These are phyloP conservation scores for Redunca redunca DNA, from an alignment of 2,113 vertebrate genomes.

Conservation along the genomic window DNA sequence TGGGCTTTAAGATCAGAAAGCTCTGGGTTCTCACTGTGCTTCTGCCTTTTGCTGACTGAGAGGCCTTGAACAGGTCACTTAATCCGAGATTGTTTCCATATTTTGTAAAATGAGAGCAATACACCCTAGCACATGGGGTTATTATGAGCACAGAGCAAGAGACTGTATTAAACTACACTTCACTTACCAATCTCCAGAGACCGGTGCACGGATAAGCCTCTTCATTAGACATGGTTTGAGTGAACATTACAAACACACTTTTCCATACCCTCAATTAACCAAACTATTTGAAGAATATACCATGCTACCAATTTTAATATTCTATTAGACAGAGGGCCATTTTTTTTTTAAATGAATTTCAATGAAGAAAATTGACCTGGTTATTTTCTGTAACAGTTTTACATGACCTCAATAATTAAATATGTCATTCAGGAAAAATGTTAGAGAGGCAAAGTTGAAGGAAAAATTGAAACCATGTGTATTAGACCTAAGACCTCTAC, in stretches of 20 bases:
- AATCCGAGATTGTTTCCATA: not conserved
- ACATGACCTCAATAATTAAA: not conserved
- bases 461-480: accelerated
- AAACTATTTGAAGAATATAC: not conserved
- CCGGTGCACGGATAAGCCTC: not conserved
- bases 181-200: not conserved
- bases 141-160: accelerated
- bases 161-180: not conserved
- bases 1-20: accelerated
- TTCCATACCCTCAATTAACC: not conserved
- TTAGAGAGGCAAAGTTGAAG: not conserved
- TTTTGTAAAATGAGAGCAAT: not conserved
- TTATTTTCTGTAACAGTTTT: not conserved
- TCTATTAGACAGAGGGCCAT: not conserved
- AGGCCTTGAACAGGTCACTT: not conserved
- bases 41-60: accelerated
- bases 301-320: not conserved
- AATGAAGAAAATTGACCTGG: not conserved
- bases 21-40: accelerated
- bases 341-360: not conserved
- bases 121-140: not conserved
- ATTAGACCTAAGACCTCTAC: accelerated
- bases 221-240: not conserved
- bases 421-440: not conserved
- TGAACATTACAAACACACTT: not conserved